Evolutionary conservation across 2,888 invertebrate genomes (phyloP).

Genomic region (Nymphalis polychloros): DNA sequence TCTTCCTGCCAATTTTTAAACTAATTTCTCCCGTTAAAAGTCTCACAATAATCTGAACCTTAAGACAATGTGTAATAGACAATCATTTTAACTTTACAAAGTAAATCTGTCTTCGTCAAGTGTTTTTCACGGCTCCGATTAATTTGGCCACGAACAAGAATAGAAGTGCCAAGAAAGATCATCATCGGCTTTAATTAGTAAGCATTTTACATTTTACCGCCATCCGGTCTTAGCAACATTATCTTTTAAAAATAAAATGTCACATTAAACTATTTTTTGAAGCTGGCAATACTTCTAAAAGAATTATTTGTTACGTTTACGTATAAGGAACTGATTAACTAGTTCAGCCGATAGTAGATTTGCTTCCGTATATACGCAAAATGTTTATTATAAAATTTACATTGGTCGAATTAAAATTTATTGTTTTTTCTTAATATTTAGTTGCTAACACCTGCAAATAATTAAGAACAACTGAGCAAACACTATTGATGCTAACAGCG

Average conservation of each 20-base stretch:
- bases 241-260: constrained; percentile 5
- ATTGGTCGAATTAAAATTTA: too few species aligned
- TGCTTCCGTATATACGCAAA: neutral
- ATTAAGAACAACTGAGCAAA: constrained; percentile 42
- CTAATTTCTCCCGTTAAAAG: constrained; percentile 28
- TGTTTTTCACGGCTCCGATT: constrained; percentile 53
- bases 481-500: constrained; percentile 32
- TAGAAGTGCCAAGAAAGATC: constrained; percentile 58
- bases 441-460: constrained; percentile 15
- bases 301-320: constrained; percentile 2
- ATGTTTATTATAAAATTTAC: neutral
- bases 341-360: neutral
- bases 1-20: constrained; percentile 63
- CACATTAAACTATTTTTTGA: constrained; percentile 1
- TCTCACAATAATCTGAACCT: constrained; percentile 35
- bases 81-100: constrained; percentile 25
- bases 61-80: constrained; percentile 42
- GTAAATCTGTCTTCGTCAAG: constrained; percentile 18
- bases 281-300: constrained; percentile 5
- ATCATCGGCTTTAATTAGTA: constrained; percentile 55
- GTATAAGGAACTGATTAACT: constrained; percentile 7
- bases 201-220: constrained; percentile 23
- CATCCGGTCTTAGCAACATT: constrained; percentile 3
- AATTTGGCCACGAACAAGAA: constrained; percentile 57
- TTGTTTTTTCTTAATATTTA: neutral